phyloP scores from a whole-genome alignment of 2,113 vertebrate species.

The Bambusicola thoracicus region DNA sequence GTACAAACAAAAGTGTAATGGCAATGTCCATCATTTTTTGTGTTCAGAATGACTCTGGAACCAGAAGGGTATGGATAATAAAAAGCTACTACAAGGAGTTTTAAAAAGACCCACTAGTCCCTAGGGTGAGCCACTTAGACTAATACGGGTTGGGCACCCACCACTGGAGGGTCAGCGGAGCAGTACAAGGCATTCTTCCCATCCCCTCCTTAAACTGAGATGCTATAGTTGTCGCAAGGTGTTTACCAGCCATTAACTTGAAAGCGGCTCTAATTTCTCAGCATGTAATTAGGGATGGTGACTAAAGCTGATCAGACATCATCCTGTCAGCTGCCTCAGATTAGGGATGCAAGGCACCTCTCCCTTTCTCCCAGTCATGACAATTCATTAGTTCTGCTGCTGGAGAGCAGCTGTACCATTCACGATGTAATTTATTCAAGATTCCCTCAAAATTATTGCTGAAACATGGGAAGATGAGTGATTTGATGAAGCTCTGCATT shows the following conservation, averaged over 20 bases:
- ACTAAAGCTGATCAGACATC: constrained; percentile 54
- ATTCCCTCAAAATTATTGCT: constrained; percentile 72
- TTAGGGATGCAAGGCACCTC: constrained; percentile 64
- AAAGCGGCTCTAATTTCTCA: constrained; percentile 67
- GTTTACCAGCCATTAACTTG: constrained; percentile 70
- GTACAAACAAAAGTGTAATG: too few relatives aligned
- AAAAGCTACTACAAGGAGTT: neutral
- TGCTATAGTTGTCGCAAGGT: constrained; percentile 11
- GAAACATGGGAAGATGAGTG: constrained; percentile 66
- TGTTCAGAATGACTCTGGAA: neutral
- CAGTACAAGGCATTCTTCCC: neutral
- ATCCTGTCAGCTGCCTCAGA: constrained; percentile 47
- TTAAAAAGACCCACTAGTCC: neutral
- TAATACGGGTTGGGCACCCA: neutral
- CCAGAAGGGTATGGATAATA: neutral
- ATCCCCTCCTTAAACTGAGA: neutral
- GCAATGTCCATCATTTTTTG: neutral
- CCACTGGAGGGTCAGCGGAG: neutral
- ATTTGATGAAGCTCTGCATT: constrained; percentile 78
- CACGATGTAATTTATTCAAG: constrained; percentile 76
- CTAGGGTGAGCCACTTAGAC: neutral
- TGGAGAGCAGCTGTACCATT: constrained; percentile 77
- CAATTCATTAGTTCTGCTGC: constrained; percentile 80
- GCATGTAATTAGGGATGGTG: constrained; percentile 67
- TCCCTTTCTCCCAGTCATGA: constrained; percentile 62